Conservation (phyloP, 2,888 invertebrate species). For the Eristalis intricaria region DNA sequence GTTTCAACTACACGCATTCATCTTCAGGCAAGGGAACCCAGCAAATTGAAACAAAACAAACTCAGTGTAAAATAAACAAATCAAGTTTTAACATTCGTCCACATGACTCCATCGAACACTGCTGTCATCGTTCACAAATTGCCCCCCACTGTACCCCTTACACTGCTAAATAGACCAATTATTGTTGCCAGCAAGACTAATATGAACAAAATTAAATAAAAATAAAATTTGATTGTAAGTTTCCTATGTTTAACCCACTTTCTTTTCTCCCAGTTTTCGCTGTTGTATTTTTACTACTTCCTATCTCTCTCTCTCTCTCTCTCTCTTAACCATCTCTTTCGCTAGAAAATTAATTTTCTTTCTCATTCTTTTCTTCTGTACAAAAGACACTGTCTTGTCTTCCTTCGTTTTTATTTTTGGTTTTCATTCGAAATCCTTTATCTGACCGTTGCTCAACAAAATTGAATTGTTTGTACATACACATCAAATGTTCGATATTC, state of each 20-base stretch:
- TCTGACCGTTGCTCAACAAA: conserved; percentile 6
- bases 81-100: background rate
- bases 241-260: conserved; percentile 27
- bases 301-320: conserved; percentile 25
- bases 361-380: background rate
- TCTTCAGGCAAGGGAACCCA: too few species aligned
- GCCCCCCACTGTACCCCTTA: background rate
- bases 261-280: conserved; percentile 34
- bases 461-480: conserved; percentile 26
- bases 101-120: background rate
- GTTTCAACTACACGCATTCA: too few species aligned
- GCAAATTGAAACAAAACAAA: background rate
- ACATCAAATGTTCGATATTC: conserved; percentile 44
- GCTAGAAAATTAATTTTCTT: background rate
- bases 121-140: conserved; percentile 3
- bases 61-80: background rate
- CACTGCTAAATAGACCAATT: background rate
- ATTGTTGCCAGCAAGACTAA: conserved; percentile 16
- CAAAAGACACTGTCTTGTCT: background rate
- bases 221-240: conserved; percentile 42
- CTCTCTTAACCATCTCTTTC: conserved; percentile 18
- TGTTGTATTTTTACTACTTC: conserved; percentile 48
- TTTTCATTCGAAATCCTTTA: background rate
- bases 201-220: background rate
- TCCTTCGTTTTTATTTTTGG: background rate